Percentiles rank a stretch among this genome's conserved stretches.
These are phyloP conservation scores for Catharus ustulatus DNA, from an alignment of 2,797 vertebrate species.

Conservation along the genomic window DNA sequence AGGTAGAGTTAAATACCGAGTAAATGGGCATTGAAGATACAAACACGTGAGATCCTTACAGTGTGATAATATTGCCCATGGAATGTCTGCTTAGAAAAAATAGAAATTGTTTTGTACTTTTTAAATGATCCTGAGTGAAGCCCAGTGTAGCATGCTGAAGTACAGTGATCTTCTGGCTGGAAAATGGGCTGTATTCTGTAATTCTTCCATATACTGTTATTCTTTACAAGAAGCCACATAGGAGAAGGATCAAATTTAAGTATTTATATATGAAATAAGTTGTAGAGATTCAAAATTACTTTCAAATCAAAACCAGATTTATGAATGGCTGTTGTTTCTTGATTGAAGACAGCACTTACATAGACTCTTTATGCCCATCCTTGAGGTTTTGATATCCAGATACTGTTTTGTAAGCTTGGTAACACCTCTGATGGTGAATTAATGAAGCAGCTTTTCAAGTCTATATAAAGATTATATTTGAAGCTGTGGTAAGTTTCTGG, in stretches of 20 bases:
- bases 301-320: conserved; percentile 39
- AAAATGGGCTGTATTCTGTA: conserved; percentile 22
- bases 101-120: neutral
- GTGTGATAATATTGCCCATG: neutral
- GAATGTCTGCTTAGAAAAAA: neutral
- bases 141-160: neutral
- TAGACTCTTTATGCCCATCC: neutral
- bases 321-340: neutral
- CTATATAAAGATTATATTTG: neutral
- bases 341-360: neutral
- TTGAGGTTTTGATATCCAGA: neutral
- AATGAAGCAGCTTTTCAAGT: neutral
- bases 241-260: conserved; percentile 23
- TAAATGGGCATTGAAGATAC: neutral
- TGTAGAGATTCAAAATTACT: conserved; percentile 9
- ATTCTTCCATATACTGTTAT: neutral
- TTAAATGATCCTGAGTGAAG: neutral
- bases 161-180: neutral
- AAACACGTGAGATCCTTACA: fast-evolving
- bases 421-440: neutral
- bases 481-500: neutral
- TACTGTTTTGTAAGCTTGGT: neutral
- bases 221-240: conserved; percentile 21
- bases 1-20: neutral
- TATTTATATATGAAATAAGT: neutral